Evolutionary conservation across 2,797 vertebrate genomes (phyloP).

Genomic region (Microctenopoma steveboyesi): DNA sequence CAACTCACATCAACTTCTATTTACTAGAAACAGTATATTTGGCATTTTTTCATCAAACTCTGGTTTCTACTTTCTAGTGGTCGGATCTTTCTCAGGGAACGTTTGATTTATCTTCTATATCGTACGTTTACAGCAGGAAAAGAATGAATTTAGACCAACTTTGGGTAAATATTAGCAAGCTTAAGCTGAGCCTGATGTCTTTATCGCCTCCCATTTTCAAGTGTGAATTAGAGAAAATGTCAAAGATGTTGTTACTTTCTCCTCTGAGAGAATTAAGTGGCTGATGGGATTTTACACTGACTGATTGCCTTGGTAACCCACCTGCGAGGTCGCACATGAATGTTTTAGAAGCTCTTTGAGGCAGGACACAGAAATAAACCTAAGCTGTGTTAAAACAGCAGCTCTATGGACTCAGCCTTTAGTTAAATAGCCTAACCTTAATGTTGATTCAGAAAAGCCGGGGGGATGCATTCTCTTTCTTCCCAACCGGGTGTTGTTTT

Average conservation of each 20-base stretch:
- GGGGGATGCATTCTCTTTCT: not conserved
- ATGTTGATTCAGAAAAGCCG: not conserved
- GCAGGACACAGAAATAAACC: slow-evolving; percentile 14
- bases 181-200: not conserved
- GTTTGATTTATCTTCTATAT: slow-evolving; percentile 7
- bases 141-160: not conserved
- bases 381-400: slow-evolving; percentile 1
- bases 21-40: not conserved
- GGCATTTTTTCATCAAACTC: not conserved
- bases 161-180: not conserved
- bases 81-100: not conserved
- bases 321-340: slow-evolving; percentile 19
- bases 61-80: too few species aligned
- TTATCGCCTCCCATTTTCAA: slow-evolving; percentile 12
- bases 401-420: not conserved
- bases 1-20: too few species aligned
- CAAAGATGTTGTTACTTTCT: not conserved
- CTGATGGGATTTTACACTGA: slow-evolving; percentile 11
- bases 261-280: not conserved
- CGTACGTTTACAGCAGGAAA: not conserved
- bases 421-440: not conserved
- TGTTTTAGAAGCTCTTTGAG: slow-evolving; percentile 38
- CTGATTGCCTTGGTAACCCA: not conserved
- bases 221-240: not conserved
- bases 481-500: not conserved